Evolutionary conservation across 1,140 invertebrate genomes (phyloP), one percentile per base, ranked within the genome.

Genomic region (Pseudomyrmex sp.): DNA sequence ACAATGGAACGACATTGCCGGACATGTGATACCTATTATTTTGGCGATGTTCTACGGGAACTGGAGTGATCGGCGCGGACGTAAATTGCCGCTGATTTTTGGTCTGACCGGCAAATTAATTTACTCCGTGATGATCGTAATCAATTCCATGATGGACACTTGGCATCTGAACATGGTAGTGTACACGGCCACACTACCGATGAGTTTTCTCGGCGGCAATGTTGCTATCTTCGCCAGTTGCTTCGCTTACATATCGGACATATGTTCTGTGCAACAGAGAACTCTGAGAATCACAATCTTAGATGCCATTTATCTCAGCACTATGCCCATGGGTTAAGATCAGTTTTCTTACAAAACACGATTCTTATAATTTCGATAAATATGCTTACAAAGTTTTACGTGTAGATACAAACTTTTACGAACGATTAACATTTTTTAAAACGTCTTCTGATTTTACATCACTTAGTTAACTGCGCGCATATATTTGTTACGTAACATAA

Each of bases 111-210:
- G 97, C 12, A 97, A 97, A 94, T 93, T 97, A 2, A 95, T 96
- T 85, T 97, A 97, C 87, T 97, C 97, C 0, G 76, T 94, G 0
- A 97, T 97, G 96, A 93, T 97, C 1, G 95, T 96, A 1, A 92
- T 97, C 0, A 97, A 96, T 91, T 95, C 96, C 4, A 87, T 95
- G n/a, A 95, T 95, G 95, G 93, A 92, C 1, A 92, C 90, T 0
- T 97, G 97, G 97, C 96, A 96, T 2, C 88, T 97, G n/a, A 95
- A 97, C 72, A 96, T 96, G 85, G 93, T 97, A 0, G 95, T 97
- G 75, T 97, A 96, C 86, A 96, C 96, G 1, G 97, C 97, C 0
- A 96, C 95, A 9, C 91, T 97, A 23, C 97, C 97, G 0, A 96
- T 96, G 91, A 96, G 96, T 0, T 85, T 97, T 15, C 96, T 97